phyloP scores from a whole-genome alignment of 2,797 vertebrate genomes.

The Hybognathus amarus region DNA sequence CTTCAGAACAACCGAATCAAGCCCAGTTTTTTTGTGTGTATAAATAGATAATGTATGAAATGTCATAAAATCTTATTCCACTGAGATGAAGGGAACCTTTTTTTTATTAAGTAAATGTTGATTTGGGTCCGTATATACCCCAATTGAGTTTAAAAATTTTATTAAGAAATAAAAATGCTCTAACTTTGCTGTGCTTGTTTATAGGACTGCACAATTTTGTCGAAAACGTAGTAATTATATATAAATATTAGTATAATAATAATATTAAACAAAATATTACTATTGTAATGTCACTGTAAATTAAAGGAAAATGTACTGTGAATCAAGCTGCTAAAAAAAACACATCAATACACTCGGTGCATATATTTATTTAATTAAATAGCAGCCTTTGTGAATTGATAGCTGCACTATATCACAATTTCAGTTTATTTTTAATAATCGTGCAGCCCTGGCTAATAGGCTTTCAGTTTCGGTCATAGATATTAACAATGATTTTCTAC shows the following conservation, averaged over 20 bases:
- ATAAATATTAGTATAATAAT: neutral
- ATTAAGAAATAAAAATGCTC: neutral
- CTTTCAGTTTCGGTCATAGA: neutral
- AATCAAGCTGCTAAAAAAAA: too few species aligned
- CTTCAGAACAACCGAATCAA: too few species aligned
- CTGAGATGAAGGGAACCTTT: too few species aligned
- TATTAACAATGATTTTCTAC: neutral
- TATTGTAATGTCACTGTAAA: neutral
- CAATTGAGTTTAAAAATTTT: too few species aligned
- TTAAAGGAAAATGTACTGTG: too few species aligned
- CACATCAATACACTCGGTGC: neutral
- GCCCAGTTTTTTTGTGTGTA: too few species aligned
- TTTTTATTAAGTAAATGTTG: too few species aligned
- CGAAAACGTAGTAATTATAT: neutral
- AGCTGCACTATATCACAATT: neutral
- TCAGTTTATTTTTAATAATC: neutral
- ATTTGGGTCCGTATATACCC: too few species aligned
- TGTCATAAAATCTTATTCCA: too few species aligned
- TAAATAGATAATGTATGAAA: too few species aligned
- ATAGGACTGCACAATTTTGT: neutral
- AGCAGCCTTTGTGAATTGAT: neutral
- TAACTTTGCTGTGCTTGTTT: neutral
- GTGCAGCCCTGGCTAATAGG: neutral
- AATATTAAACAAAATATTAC: neutral
- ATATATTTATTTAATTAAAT: neutral